Evolutionary conservation across 2,888 invertebrate species (phyloP).

Genomic region (Nomada goodeniana): DNA sequence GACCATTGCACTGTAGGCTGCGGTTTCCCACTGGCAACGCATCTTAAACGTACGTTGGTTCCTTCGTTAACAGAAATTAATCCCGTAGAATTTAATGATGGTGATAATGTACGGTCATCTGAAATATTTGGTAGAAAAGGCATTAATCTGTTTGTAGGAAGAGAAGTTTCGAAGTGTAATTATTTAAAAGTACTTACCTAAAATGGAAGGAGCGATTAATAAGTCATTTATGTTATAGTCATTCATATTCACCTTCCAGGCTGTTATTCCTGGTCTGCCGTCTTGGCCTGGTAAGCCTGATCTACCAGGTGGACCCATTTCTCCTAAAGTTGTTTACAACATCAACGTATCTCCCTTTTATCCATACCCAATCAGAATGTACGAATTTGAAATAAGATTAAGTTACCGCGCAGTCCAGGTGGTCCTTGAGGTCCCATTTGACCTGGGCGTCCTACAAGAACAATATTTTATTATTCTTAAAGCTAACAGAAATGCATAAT

Average conservation of each 20-base stretch:
- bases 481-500: neutral
- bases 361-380: slow-evolving; percentile 42
- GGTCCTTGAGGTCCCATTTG: slow-evolving; percentile 89
- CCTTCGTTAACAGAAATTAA: slow-evolving; percentile 92
- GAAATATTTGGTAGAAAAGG: neutral
- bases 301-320: slow-evolving; percentile 89
- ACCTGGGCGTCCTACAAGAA: slow-evolving; percentile 87
- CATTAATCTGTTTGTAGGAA: neutral
- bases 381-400: slow-evolving; percentile 75
- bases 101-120: slow-evolving; percentile 41
- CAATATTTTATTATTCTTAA: neutral
- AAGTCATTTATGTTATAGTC: slow-evolving; percentile 86
- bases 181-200: slow-evolving; percentile 85
- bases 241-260: slow-evolving; percentile 89
- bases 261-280: slow-evolving; percentile 92
- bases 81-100: slow-evolving; percentile 54
- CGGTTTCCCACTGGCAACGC: slow-evolving; percentile 92
- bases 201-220: slow-evolving; percentile 94
- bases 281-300: slow-evolving; percentile 85
- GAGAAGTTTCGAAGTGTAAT: neutral
- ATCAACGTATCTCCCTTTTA: slow-evolving; percentile 43
- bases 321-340: slow-evolving; percentile 82
- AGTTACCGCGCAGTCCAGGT: slow-evolving; percentile 86
- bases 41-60: slow-evolving; percentile 92
- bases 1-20: slow-evolving; percentile 92